Conservation (phyloP, 2,888 invertebrate genomes). For the Mylabris sibirica region DNA sequence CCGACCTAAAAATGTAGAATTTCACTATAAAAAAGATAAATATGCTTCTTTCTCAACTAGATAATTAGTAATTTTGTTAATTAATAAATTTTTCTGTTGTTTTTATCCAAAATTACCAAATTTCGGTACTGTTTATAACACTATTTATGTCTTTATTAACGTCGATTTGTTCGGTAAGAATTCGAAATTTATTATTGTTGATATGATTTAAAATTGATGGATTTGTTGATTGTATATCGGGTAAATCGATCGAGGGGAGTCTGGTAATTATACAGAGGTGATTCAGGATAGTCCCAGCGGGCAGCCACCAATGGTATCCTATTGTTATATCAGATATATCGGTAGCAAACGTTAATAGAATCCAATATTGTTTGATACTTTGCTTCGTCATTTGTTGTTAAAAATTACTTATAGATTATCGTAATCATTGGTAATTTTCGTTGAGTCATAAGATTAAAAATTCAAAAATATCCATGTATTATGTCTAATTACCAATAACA, state of each 20-base stretch:
- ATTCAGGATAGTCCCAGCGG: constrained; percentile 9
- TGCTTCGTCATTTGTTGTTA: constrained; percentile 49
- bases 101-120: no score
- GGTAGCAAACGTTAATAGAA: constrained; percentile 54
- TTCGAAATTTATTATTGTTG: neutral
- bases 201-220: constrained; percentile 3
- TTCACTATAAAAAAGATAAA: no score
- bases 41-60: no score
- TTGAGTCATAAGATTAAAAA: no score
- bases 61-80: no score
- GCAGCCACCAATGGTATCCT: constrained; percentile 4
- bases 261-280: constrained; percentile 10
- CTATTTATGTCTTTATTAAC: neutral
- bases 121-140: no score
- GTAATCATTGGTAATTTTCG: no score
- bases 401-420: constrained; percentile 40
- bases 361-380: constrained; percentile 51
- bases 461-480: no score
- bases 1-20: no score
- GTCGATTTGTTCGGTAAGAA: neutral
- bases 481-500: constrained; percentile 49
- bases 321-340: constrained; percentile 44
- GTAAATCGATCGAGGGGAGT: constrained; percentile 12
- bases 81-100: no score
- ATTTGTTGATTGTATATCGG: neutral